A percentile compares a stretch with the other conserved stretches of the same genome.
Conservation (phyloP, 2,113 vertebrate species). For the Gulo gulo region DNA sequence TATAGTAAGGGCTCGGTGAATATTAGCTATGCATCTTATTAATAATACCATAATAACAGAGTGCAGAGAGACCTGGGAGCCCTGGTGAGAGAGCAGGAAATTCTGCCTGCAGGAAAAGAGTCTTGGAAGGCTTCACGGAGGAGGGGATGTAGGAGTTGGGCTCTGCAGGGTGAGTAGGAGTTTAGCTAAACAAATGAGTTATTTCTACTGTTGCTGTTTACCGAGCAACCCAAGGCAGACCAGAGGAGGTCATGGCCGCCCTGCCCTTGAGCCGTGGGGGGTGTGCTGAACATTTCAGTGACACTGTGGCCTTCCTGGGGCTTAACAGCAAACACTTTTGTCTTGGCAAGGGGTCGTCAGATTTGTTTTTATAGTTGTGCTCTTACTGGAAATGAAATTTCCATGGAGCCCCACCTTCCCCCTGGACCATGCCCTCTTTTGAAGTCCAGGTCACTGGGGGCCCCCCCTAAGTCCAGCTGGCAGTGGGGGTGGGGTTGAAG, state of each 20-base stretch:
- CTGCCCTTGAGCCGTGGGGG: rapidly evolving
- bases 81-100: neutral
- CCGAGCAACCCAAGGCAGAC: neutral
- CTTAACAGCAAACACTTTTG: neutral
- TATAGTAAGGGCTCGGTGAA: neutral
- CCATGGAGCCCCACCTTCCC: neutral
- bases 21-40: rapidly evolving
- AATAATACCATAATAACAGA: rapidly evolving
- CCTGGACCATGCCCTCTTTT: neutral
- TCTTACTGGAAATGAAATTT: neutral
- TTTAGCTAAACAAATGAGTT: neutral
- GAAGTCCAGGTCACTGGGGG: neutral
- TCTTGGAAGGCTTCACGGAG: neutral
- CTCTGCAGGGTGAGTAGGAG: neutral
- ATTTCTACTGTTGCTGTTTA: neutral
- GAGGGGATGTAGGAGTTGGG: neutral
- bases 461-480: neutral
- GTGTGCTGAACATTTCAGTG: neutral
- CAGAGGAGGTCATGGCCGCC: neutral
- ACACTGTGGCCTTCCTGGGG: neutral
- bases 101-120: neutral
- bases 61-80: neutral
- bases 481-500: neutral
- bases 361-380: neutral
- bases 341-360: neutral